phyloP scores from a whole-genome alignment of 2,888 invertebrate genomes.

The Abscondita cerata region DNA sequence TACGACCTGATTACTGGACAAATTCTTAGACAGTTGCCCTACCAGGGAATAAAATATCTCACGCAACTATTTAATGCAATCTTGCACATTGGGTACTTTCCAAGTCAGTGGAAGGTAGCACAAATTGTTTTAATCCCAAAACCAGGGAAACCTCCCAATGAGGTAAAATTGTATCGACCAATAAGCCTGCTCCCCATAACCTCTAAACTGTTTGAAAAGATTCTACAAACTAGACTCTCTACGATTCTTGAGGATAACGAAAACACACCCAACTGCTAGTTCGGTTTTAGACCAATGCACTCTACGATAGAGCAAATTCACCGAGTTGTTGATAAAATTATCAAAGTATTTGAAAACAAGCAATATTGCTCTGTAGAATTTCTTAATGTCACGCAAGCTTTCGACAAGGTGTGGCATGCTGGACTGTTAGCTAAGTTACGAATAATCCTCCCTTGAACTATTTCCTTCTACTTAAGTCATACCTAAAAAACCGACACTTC shows the following conservation, averaged over 20 bases:
- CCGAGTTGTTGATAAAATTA: background rate
- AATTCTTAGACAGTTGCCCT: background rate
- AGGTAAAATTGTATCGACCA: background rate
- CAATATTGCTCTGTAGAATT: background rate
- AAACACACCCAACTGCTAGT: background rate
- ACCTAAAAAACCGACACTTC: background rate
- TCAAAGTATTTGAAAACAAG: background rate
- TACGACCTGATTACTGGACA: background rate
- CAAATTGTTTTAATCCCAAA: too few relatives aligned
- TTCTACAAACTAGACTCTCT: too few relatives aligned
- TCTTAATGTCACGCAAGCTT: background rate
- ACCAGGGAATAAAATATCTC: background rate
- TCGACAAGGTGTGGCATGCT: too few relatives aligned
- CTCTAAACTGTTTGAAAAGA: background rate
- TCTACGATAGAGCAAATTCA: background rate
- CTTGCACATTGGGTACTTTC: background rate
- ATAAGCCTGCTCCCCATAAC: background rate
- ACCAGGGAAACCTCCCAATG: background rate
- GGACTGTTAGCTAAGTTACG: background rate
- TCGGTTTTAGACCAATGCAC: background rate
- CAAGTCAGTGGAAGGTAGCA: background rate
- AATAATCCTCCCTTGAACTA: background rate
- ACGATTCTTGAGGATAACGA: background rate
- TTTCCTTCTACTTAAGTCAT: background rate
- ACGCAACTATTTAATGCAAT: background rate